These are phyloP conservation scores for Naso thynnoides DNA, from an alignment of 2,797 vertebrate genomes.

Conservation along the genomic window DNA sequence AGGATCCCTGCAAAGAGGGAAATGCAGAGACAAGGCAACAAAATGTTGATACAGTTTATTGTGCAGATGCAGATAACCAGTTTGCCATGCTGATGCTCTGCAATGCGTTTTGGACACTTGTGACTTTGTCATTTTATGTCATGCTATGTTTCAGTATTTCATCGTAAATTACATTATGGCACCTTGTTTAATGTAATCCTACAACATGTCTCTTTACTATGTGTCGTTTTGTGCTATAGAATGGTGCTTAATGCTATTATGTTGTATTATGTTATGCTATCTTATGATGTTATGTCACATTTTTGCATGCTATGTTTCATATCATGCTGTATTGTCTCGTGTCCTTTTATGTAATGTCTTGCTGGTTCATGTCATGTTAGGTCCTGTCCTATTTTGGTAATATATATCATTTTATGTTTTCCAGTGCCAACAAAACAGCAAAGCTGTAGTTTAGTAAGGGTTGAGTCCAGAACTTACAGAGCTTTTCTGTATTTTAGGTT, in stretches of 20 bases:
- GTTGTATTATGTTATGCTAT: background rate
- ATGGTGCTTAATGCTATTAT: too few species aligned
- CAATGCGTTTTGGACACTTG: background rate
- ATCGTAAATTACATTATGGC: background rate
- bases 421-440: background rate
- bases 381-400: background rate
- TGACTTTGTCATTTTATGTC: background rate
- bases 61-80: constrained; percentile 15
- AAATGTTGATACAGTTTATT: background rate
- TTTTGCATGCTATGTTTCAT: too few species aligned
- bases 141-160: background rate
- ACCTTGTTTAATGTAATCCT: background rate
- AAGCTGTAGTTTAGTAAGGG: background rate
- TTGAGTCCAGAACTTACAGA: background rate
- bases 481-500: background rate
- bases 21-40: constrained; percentile 26
- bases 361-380: background rate
- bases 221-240: too few species aligned
- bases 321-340: background rate
- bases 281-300: background rate
- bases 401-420: background rate
- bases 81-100: constrained; percentile 2
- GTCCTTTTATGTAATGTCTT: background rate
- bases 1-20: constrained; percentile 48
- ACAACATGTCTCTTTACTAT: background rate